Evolutionary conservation across 1,140 invertebrate species (phyloP), one percentile per base, ranked within the genome.

Genomic region (Anastrepha obliqua): DNA sequence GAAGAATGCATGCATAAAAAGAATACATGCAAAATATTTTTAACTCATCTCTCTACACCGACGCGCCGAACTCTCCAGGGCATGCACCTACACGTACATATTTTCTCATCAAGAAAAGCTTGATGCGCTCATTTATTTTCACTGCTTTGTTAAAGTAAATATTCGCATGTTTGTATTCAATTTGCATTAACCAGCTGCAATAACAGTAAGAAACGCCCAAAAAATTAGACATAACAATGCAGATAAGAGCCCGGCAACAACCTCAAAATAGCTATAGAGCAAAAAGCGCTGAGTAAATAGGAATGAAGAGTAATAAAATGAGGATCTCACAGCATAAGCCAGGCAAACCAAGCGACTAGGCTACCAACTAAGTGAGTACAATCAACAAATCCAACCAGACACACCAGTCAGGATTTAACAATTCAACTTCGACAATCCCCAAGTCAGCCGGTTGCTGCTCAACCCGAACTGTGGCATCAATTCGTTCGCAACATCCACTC

Each of bases 171-270:
- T 81, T 81, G 74, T 55, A 51, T 81, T 81, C 51, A 81, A 81
- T 81, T 81, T 81, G 74, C 74, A 81, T 81, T 81, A 81, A 51
- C 74, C 47, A 81, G 17, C 74, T 81, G 74, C 74, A 81, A 81
- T 81, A 81, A 81, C 74, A 55, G 47, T 55, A 42, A 81, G 74
- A 55, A 55, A 81, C 44, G 17, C 44, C 74, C 44, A 55, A 81
- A 20, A 81, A 81, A 81, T 81, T 81, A 51, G 47, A 81, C 74
- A 81, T 20, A 81, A 58, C 47, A 81, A 51, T 81, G n/a, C 7
- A 13, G 17, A 29, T 55, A 13, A 58, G 47, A 20, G 47, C 5
- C 47, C 13, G 20, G 47, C 20, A 55, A 42, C 20, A 55, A 11
- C 6, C 51, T 8, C 51, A 11, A 8, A 6, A 55, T 29, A 29